A percentile compares a stretch with the other conserved stretches of the same genome.
Conservation (phyloP, 2,113 vertebrate genomes). For the Rhea americana region DNA sequence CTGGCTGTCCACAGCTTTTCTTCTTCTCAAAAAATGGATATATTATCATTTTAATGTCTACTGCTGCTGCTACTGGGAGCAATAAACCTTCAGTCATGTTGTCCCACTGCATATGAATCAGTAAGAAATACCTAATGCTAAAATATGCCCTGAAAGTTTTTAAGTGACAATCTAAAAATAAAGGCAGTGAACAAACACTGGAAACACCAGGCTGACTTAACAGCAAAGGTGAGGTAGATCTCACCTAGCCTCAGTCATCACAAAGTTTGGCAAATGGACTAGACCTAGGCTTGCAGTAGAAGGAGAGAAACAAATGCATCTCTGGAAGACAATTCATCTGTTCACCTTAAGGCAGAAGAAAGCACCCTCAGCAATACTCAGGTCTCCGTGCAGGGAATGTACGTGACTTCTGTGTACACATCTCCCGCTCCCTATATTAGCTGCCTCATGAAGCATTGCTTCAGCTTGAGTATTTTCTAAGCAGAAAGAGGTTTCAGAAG, state of each 20-base stretch:
- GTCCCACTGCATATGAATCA: conserved; percentile 18
- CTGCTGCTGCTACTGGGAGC: conserved; percentile 34
- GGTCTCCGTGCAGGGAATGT: not conserved
- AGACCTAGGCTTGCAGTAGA: not conserved
- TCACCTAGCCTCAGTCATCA: not conserved
- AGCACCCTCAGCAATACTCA: not conserved
- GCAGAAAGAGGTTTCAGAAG: not conserved
- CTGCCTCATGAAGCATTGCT: not conserved
- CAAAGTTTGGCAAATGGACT: not conserved
- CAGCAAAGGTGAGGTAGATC: not conserved
- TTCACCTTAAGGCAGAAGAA: not conserved
- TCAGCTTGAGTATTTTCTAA: not conserved
- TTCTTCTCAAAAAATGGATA: conserved; percentile 41
- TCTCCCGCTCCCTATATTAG: not conserved
- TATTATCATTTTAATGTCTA: conserved; percentile 58
- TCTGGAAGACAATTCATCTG: not conserved
- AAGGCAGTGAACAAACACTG: not conserved
- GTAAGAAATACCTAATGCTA: conserved; percentile 17
- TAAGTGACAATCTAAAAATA: not conserved
- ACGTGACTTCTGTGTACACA: not conserved
- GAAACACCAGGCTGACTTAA: not conserved
- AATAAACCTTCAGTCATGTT: conserved; percentile 25
- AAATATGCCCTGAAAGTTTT: conserved; percentile 3
- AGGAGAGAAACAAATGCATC: not conserved
- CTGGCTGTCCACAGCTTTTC: conserved; percentile 58